Evolutionary conservation across 2,113 vertebrate genomes (phyloP).

Genomic region (Narcine bancroftii): DNA sequence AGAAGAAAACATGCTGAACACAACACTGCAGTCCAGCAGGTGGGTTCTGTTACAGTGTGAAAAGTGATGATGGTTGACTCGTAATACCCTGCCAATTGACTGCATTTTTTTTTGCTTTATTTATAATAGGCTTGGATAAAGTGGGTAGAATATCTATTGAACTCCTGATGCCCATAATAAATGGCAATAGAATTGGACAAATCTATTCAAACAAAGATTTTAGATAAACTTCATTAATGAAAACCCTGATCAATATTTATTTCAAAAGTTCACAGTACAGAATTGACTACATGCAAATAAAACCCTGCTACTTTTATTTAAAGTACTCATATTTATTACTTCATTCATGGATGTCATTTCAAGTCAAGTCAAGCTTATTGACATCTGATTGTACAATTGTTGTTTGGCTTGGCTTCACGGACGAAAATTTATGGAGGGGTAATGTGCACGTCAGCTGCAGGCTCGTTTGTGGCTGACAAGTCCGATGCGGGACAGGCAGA

Average conservation of each 20-base stretch:
- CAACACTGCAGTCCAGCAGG: not conserved
- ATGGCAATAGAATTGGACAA: not conserved
- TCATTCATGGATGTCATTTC: no score
- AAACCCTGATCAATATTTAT: slow-evolving; percentile 17
- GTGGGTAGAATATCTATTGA: not conserved
- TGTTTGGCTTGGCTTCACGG: no score
- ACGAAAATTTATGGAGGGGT: no score
- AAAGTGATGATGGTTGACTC: not conserved
- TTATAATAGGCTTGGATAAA: not conserved
- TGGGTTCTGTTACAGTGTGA: not conserved
- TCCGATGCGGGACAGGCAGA: no score
- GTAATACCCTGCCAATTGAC: not conserved
- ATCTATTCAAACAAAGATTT: not conserved
- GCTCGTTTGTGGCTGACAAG: no score
- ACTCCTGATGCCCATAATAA: not conserved
- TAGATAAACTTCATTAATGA: not conserved
- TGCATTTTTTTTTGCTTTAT: not conserved
- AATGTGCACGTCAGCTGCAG: no score
- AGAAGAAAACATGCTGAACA: not conserved
- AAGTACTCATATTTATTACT: slow-evolving; percentile 15
- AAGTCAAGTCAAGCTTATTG: no score
- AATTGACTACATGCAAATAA: slow-evolving; percentile 29
- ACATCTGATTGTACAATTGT: no score
- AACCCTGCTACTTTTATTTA: slow-evolving; percentile 27
- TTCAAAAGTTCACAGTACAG: not conserved